These are phyloP conservation scores for Diuraphis noxia DNA, from an alignment of 1,140 invertebrate species.

Conservation along the genomic window DNA sequence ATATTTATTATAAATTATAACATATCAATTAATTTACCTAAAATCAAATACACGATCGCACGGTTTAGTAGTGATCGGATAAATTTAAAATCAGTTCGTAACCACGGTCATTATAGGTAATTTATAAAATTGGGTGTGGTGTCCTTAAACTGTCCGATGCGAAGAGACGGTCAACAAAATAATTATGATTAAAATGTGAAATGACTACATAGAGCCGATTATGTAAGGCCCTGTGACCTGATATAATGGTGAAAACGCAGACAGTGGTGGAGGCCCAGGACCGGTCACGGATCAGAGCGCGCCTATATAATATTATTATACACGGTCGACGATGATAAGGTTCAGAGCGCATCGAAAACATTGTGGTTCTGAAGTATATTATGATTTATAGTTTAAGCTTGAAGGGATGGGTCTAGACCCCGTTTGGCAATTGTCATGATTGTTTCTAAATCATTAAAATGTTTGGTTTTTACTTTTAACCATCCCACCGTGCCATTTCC, in stretches of 20 bases:
- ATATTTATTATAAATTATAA: background rate
- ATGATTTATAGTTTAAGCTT: slow-evolving; percentile 1
- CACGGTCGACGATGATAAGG: background rate
- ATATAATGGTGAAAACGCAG: background rate
- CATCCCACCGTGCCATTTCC: background rate
- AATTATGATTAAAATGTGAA: background rate
- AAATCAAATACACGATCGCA: background rate
- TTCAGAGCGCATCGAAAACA: background rate
- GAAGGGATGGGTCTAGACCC: background rate
- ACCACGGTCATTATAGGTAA: too few relatives aligned
- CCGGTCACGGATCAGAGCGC: background rate
- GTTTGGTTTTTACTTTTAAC: background rate
- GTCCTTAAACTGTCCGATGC: background rate
- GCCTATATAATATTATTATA: slow-evolving; percentile 1
- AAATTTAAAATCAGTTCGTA: background rate
- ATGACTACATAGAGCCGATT: background rate
- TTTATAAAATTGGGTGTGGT: too few relatives aligned
- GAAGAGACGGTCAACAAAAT: background rate
- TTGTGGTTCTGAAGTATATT: background rate
- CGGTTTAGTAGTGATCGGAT: background rate
- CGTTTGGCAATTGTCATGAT: background rate
- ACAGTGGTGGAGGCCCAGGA: background rate
- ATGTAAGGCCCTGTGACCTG: background rate
- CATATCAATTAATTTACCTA: background rate
- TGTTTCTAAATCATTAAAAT: background rate